Evolutionary conservation across 2,888 invertebrate genomes (phyloP).

Genomic region (Esperia sulphurella): DNA sequence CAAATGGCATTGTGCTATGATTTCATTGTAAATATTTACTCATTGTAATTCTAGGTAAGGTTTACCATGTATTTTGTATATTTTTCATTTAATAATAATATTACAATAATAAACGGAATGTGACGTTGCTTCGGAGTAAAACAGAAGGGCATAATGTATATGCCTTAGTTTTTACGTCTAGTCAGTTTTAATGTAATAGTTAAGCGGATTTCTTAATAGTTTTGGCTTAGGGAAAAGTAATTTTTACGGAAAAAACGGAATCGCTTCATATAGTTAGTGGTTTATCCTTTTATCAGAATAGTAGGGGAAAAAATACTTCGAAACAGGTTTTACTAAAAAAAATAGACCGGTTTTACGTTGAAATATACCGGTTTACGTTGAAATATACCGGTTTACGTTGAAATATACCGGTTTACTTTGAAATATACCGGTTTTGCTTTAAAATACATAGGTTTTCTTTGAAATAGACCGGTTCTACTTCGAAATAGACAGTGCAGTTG

Average conservation of each 20-base stretch:
- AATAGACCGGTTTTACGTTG: no score
- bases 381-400: no score
- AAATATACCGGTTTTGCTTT: no score
- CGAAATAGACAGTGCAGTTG: no score
- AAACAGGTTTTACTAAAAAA: no score
- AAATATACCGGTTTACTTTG: no score
- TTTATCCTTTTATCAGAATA: no score
- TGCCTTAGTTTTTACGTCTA: slow-evolving; percentile 64
- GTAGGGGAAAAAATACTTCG: no score
- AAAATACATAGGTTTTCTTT: no score
- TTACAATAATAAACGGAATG: slow-evolving; percentile 21
- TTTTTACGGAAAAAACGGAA: slow-evolving; percentile 34
- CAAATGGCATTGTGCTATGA: slow-evolving; percentile 1
- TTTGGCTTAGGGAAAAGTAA: slow-evolving; percentile 38
- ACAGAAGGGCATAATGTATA: slow-evolving; percentile 36
- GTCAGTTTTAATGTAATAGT: slow-evolving; percentile 58
- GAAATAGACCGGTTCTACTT: no score
- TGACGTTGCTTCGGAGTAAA: slow-evolving; percentile 57
- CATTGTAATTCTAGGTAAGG: slow-evolving; percentile 44
- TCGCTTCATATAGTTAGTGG: slow-evolving; percentile 37
- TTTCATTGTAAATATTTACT: slow-evolving; percentile 56
- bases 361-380: no score
- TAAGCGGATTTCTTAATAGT: slow-evolving; percentile 41
- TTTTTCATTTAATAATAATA: slow-evolving; percentile 57
- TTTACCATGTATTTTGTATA: slow-evolving; percentile 67